phyloP scores from a whole-genome alignment of 1,140 invertebrate species.

The Drosophila nigromelanica region DNA sequence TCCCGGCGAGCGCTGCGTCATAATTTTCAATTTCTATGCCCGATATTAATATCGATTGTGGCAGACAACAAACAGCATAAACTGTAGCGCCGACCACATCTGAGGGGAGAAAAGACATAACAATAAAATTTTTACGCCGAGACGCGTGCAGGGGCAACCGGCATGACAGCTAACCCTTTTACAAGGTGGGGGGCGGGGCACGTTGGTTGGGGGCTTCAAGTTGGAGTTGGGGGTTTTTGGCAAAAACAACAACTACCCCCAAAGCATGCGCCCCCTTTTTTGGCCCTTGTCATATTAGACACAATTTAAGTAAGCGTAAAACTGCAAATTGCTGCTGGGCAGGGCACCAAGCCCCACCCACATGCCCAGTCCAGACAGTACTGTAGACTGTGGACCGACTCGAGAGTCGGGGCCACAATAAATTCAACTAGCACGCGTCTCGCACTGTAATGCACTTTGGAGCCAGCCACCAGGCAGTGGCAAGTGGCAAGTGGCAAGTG shows the following conservation, averaged over 20 bases:
- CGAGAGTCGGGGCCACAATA: constrained; percentile 47
- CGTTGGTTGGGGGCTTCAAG: background rate
- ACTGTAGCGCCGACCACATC: constrained; percentile 30
- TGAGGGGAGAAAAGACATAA: constrained; percentile 56
- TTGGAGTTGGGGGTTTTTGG: background rate
- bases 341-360: background rate
- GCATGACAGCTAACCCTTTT: constrained; percentile 31
- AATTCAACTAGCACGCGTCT: constrained; percentile 72
- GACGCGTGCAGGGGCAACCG: constrained; percentile 12
- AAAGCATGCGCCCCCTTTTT: constrained; percentile 11
- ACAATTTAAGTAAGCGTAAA: constrained; percentile 82
- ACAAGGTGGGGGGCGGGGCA: background rate
- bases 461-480: constrained; percentile 18
- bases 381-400: background rate
- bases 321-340: constrained; percentile 78
- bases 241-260: constrained; percentile 36
- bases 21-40: constrained; percentile 78
- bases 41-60: constrained; percentile 78
- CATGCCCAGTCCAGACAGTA: background rate
- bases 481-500: constrained; percentile 1
- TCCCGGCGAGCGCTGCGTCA: constrained; percentile 34
- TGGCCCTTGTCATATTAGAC: constrained; percentile 75
- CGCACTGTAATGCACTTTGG: constrained; percentile 62
- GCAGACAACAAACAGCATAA: constrained; percentile 59
- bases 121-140: constrained; percentile 75